Conservation (phyloP, 2,888 invertebrate genomes). For the Conchocele bisecta region DNA sequence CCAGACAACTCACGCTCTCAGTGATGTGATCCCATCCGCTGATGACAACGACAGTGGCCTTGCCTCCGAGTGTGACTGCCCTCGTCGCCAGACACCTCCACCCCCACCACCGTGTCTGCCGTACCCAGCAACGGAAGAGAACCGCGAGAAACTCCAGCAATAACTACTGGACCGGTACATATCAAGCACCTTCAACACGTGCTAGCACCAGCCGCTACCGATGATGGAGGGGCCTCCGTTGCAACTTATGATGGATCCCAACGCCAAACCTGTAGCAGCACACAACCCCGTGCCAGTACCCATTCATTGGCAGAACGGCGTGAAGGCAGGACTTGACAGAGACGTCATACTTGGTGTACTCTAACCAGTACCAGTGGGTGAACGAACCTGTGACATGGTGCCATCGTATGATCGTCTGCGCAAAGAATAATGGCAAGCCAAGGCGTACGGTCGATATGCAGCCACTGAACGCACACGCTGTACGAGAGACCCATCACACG, state of each 20-base stretch:
- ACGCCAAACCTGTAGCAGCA: slow-evolving; percentile 61
- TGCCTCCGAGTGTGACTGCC: slow-evolving; percentile 1
- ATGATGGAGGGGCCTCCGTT: slow-evolving; percentile 60
- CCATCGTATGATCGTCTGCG: slow-evolving; percentile 58
- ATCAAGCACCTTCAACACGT: slow-evolving; percentile 69
- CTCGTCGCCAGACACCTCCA: slow-evolving; percentile 9
- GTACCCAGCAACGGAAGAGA: slow-evolving; percentile 54
- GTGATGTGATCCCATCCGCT: too few relatives aligned
- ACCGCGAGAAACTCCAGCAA: slow-evolving; percentile 35
- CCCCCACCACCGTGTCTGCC: slow-evolving; percentile 24
- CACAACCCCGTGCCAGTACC: slow-evolving; percentile 69
- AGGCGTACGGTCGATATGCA: slow-evolving; percentile 67
- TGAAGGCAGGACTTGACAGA: slow-evolving; percentile 64
- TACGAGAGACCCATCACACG: slow-evolving; percentile 62
- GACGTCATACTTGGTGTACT: slow-evolving; percentile 59
- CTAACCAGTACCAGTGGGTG: slow-evolving; percentile 58
- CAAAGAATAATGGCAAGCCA: slow-evolving; percentile 61
- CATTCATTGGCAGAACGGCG: slow-evolving; percentile 65
- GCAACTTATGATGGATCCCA: slow-evolving; percentile 60
- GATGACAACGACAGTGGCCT: too few relatives aligned
- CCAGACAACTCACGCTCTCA: too few relatives aligned
- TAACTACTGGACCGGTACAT: slow-evolving; percentile 61
- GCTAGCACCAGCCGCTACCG: slow-evolving; percentile 64
- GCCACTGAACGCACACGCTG: slow-evolving; percentile 58
- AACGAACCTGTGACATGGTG: slow-evolving; percentile 66